Percentiles rank a stretch among this genome's conserved stretches.
Evolutionary conservation across 1,140 invertebrate genomes (phyloP).

Genomic region (Drosophila ficusphila): DNA sequence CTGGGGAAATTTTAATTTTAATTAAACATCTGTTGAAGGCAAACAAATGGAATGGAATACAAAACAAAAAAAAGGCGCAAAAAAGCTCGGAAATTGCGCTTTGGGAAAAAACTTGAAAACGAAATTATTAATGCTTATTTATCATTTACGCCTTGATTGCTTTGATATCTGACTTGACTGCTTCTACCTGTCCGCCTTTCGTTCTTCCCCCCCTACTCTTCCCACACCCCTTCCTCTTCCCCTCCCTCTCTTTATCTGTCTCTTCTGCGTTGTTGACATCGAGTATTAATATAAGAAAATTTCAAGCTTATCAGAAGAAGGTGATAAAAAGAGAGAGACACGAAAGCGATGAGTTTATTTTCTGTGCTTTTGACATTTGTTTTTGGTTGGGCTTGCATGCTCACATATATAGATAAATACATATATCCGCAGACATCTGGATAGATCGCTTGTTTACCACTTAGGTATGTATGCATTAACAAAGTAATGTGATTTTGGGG

Average conservation of each 20-base stretch:
- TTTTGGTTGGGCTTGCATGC: constrained; percentile 8
- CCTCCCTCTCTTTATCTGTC: constrained; percentile 3
- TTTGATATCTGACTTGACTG: constrained; percentile 46
- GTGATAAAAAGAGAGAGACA: constrained; percentile 29
- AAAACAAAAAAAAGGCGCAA: constrained; percentile 16
- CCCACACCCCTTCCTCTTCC: background rate
- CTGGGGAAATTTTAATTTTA: constrained; percentile 34
- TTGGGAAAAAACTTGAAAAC: constrained; percentile 33
- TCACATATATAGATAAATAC: constrained; percentile 7
- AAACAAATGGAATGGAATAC: constrained; percentile 15
- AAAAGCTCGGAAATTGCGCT: constrained; percentile 60
- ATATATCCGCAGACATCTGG: background rate
- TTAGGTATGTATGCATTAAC: no score
- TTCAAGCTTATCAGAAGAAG: constrained; percentile 62
- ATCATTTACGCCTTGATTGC: constrained; percentile 76
- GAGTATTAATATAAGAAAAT: constrained; percentile 57
- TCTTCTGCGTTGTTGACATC: constrained; percentile 55
- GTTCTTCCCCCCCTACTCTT: background rate
- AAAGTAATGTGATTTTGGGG: background rate
- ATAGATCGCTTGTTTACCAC: background rate
- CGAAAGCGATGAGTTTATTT: constrained; percentile 10
- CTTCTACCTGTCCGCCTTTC: background rate
- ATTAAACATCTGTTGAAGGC: constrained; percentile 36
- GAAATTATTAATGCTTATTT: constrained; percentile 77
- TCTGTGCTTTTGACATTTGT: constrained; percentile 9